These are phyloP conservation scores for Cataglyphis albicans DNA, from an alignment of 2,888 invertebrate genomes.

Conservation along the genomic window DNA sequence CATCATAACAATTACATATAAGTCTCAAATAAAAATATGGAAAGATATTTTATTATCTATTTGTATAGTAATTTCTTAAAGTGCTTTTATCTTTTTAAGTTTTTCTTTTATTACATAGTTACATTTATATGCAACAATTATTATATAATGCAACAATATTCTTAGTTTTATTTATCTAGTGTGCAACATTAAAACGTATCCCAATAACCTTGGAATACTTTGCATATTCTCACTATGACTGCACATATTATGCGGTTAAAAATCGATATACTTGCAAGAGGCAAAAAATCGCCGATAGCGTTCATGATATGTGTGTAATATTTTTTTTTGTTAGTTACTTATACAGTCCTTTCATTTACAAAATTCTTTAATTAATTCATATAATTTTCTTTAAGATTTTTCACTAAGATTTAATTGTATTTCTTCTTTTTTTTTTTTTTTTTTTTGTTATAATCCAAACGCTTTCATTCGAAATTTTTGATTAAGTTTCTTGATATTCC, in stretches of 20 bases:
- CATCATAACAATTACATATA: neutral
- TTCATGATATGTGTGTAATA: neutral
- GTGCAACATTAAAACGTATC: neutral
- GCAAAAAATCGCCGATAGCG: neutral
- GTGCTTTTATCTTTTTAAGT: neutral
- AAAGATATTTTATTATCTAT: neutral
- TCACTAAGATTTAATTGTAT: neutral
- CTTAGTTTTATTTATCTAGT: neutral
- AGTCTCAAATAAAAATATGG: neutral
- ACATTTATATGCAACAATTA: neutral
- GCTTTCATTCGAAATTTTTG: neutral
- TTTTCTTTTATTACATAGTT: neutral
- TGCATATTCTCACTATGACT: neutral
- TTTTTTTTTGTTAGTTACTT: neutral
- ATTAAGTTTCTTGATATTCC: neutral
- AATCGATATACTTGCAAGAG: neutral
- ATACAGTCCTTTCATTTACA: neutral
- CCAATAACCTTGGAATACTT: neutral
- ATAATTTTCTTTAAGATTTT: neutral
- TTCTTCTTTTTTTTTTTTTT: neutral
- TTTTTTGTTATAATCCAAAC: neutral
- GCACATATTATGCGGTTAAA: conserved; percentile 1
- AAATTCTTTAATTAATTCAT: neutral
- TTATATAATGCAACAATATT: neutral
- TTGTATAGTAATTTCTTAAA: neutral